Conservation (phyloP, 2,113 vertebrate species). For the Rhinogobius similis region DNA sequence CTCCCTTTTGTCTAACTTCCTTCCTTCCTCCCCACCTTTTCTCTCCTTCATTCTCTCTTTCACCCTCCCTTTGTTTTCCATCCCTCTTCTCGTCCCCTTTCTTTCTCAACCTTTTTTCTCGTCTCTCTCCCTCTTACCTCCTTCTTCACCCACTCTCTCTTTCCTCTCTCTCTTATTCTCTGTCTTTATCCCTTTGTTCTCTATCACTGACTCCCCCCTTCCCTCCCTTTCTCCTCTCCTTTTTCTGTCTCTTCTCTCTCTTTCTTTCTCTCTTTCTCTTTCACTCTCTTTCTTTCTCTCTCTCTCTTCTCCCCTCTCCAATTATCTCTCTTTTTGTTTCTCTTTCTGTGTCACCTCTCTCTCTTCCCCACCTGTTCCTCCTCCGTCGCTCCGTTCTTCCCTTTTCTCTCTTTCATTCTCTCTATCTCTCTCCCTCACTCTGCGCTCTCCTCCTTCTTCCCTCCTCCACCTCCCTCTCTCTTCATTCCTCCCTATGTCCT, state of each 20-base stretch:
- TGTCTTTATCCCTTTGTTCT: neutral
- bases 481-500: neutral
- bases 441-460: neutral
- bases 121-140: neutral
- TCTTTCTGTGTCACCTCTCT: neutral
- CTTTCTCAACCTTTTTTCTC: neutral
- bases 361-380: too few relatives aligned
- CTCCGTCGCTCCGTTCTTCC: neutral
- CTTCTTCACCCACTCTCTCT: neutral
- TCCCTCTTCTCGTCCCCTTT: too few relatives aligned
- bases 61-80: too few relatives aligned
- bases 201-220: too few relatives aligned
- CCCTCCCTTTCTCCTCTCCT: neutral
- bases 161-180: neutral
- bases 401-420: neutral
- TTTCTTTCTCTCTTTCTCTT: neutral
- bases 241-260: neutral
- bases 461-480: neutral
- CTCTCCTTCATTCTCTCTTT: too few relatives aligned
- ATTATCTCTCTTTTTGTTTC: neutral
- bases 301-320: neutral
- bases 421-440: neutral
- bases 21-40: too few relatives aligned
- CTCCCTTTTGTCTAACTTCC: too few relatives aligned
- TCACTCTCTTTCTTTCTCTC: neutral